A percentile compares a stretch with the other conserved stretches of the same genome.
phyloP scores from a whole-genome alignment of 2,113 vertebrate genomes.

The Myocastor coypus region DNA sequence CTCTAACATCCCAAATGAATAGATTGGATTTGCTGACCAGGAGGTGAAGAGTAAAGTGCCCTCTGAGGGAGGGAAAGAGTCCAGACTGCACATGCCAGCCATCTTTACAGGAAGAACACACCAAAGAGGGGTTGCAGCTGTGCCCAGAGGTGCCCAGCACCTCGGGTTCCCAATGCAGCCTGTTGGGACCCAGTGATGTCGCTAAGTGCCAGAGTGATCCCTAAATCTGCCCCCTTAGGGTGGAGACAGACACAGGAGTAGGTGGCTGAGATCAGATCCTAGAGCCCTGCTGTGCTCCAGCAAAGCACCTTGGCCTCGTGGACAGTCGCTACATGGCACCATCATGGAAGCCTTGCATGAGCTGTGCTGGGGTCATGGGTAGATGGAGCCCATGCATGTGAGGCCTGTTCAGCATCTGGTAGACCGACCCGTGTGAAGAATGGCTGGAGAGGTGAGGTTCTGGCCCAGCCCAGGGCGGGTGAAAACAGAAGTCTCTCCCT shows the following conservation, averaged over 20 bases:
- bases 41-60: neutral
- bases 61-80: neutral
- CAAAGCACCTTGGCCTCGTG: neutral
- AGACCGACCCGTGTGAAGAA: neutral
- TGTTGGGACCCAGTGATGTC: neutral
- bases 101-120: neutral
- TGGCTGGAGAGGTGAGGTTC: neutral
- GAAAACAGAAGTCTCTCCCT: neutral
- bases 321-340: neutral
- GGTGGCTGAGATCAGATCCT: neutral
- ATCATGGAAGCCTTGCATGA: neutral
- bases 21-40: neutral
- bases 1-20: slow-evolving; percentile 2
- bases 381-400: neutral
- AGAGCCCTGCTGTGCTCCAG: neutral
- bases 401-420: neutral
- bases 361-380: neutral
- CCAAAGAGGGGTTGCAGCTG: neutral
- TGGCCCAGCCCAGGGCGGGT: no score
- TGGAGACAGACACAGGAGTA: neutral
- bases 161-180: neutral
- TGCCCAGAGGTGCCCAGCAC: neutral
- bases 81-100: neutral
- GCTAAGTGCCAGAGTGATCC: neutral
- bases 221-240: neutral